Base-by-base conservation (phyloP, 2,888 invertebrate genomes). In the Thymelicus sylvestris region DNA sequence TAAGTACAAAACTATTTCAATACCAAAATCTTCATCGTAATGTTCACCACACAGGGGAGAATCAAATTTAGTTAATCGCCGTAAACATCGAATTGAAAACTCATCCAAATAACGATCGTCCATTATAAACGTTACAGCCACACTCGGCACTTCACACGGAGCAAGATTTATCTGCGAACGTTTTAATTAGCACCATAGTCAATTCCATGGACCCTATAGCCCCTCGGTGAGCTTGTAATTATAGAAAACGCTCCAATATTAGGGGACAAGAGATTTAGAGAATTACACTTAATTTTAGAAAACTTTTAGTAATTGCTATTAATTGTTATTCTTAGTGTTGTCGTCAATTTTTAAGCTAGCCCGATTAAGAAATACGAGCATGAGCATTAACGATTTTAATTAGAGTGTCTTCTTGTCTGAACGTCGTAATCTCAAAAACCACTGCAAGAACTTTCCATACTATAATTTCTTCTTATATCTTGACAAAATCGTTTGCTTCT, bases 131-230 rank as follows among this genome's bases (percentile, higher is more conserved):
- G 81, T 83, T 83, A 78, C 80, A 75, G 77, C 75, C 77, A 78
- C 88, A 89, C 85, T 81, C 83, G 84, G 76, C 74, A 79, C 86
- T 87, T 91, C 90, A 86, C 91, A 91, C 88, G 89, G 80, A 67
- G 67, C 61, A 87, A 90, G 90, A 91, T 90, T 90, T 90, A 91
- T 91, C 83, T 85, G 76, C 77, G 80, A 78, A 78, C 82, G 83
- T 89, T 90, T 90, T 89, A 90, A 90, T 90, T 90, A 90, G 83
- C 89, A 86, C 85, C 80, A 87, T 87, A 85, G 81, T 81, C 82
- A 81, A 84, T 44, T 60, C 60, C 24, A 64, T 50, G 7, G 39
- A 44, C 63, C 69, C 41, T 59, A 57, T 63, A 59, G 48, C 38
- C 59, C 69, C 69, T 59, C 64, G 24, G 69, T 41, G 64, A 59